Base-by-base conservation (phyloP, 2,888 invertebrate genomes). In the Eledona agricola region DNA sequence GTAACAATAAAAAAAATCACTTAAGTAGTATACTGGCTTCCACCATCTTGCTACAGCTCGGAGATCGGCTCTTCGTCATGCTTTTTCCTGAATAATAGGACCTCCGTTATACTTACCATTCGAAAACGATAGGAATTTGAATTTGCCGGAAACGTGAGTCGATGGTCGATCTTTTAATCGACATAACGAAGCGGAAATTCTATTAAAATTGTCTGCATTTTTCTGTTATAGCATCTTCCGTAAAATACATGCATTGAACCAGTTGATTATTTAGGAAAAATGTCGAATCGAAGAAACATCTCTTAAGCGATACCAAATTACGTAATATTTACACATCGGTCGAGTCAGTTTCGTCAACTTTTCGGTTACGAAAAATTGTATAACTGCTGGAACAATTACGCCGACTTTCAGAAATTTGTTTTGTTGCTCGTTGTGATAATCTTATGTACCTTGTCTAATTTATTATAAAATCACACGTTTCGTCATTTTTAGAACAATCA, bases 281-380 rank as follows among this genome's bases (percentile, higher is more conserved):
- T 46, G 16, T 10, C 12, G 19, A 19, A n/a, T n/a, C n/a, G n/a
- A n/a, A n/a, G n/a, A n/a, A n/a, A n/a, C n/a, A n/a, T n/a, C n/a
- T n/a, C 26, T 46, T 51, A 43, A 38, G 47, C 34, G 53, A 35
- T 53, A 53, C 47, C 47, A 47, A 53, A 31, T 47, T 53, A 42
- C 47, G 38, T 29, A 53, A 53, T 28, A 37, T 47, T 22, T 29
- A 12, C 42, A 9, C 16, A 5, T n/a, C 9, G 22, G 23, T 23
- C 29, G 31, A 17, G 23, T 28, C 22, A 53, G 47, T 53, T 47
- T 53, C 47, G 42, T 42, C 40, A 53, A 40, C 29, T 12, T 34
- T 46, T 40, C 10, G 16, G 22, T 53, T 53, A 47, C 47, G 42
- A 46, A 46, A 53, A 34, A 53, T 47, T 31, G 15, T 47, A 35